Evolutionary conservation across 2,113 vertebrate species (phyloP).

Genomic region (Rhombomys opimus): DNA sequence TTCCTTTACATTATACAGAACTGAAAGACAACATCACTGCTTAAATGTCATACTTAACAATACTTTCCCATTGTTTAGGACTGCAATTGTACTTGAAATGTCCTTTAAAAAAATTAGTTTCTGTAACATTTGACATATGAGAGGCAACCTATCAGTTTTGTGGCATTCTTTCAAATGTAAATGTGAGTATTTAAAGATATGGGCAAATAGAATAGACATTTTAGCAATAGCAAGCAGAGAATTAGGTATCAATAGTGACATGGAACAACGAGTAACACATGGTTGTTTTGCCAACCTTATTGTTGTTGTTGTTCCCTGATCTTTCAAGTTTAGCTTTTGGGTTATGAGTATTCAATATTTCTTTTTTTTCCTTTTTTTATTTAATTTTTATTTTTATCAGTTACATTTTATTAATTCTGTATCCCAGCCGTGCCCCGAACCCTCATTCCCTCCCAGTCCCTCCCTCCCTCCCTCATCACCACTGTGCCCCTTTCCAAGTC

Average conservation of each 20-base stretch:
- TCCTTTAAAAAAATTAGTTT: constrained; percentile 28
- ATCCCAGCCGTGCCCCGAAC: too few species aligned
- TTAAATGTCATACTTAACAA: constrained; percentile 57
- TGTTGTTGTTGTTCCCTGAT: neutral
- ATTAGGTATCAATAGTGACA: neutral
- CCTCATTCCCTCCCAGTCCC: too few species aligned
- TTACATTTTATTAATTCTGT: too few species aligned
- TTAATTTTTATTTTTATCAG: too few species aligned
- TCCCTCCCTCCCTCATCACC: too few species aligned
- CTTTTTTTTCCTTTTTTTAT: too few species aligned
- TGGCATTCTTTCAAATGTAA: constrained; percentile 31
- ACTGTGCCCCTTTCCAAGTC: too few species aligned
- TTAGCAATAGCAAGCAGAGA: neutral
- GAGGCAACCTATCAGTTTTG: constrained; percentile 47
- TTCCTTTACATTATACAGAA: constrained; percentile 54
- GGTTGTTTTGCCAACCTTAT: neutral
- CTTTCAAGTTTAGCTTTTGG: neutral
- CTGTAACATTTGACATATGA: constrained; percentile 69
- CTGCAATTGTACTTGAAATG: constrained; percentile 67
- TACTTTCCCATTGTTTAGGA: constrained; percentile 60
- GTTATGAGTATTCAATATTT: neutral
- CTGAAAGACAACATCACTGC: constrained; percentile 59
- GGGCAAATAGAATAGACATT: neutral
- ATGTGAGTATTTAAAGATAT: constrained; percentile 54
- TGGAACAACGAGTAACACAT: neutral